These are phyloP conservation scores for Meganola albula DNA, from an alignment of 2,888 invertebrate species.

Conservation along the genomic window DNA sequence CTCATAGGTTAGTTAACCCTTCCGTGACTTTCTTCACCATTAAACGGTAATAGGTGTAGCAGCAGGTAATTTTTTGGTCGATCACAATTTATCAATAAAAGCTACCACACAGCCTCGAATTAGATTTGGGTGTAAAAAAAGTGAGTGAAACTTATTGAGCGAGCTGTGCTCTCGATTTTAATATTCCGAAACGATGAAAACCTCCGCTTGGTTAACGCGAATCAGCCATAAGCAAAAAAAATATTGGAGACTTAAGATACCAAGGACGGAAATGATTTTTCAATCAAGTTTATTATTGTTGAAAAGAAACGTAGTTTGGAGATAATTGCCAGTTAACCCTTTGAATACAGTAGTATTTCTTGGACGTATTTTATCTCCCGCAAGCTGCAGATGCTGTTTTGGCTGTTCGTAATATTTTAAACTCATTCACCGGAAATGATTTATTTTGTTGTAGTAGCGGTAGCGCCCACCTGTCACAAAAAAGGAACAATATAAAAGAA, in stretches of 20 bases:
- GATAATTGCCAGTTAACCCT: too few species aligned
- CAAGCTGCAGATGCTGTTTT: constrained; percentile 24
- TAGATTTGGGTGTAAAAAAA: constrained; percentile 34
- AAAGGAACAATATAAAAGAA: constrained; percentile 35
- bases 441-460: constrained; percentile 40
- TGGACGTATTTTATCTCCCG: constrained; percentile 14
- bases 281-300: too few species aligned
- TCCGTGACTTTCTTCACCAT: constrained; percentile 19
- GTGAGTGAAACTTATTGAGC: constrained; percentile 38
- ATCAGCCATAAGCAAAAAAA: constrained; percentile 28
- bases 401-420: constrained; percentile 36
- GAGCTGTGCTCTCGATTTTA: constrained; percentile 43
- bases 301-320: too few species aligned
- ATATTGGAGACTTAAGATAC: constrained; percentile 17
- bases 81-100: constrained; percentile 16
- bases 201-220: constrained; percentile 22
- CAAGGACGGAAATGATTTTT: too few species aligned
- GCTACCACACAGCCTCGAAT: constrained; percentile 17
- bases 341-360: too few species aligned
- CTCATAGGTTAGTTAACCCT: constrained; percentile 21
- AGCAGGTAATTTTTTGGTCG: constrained; percentile 19
- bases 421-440: constrained; percentile 47
- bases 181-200: constrained; percentile 34
- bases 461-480: constrained; percentile 43
- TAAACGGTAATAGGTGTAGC: constrained; percentile 5